Evolutionary conservation across 2,888 invertebrate species (phyloP).

Genomic region (Choreutis nemorana): DNA sequence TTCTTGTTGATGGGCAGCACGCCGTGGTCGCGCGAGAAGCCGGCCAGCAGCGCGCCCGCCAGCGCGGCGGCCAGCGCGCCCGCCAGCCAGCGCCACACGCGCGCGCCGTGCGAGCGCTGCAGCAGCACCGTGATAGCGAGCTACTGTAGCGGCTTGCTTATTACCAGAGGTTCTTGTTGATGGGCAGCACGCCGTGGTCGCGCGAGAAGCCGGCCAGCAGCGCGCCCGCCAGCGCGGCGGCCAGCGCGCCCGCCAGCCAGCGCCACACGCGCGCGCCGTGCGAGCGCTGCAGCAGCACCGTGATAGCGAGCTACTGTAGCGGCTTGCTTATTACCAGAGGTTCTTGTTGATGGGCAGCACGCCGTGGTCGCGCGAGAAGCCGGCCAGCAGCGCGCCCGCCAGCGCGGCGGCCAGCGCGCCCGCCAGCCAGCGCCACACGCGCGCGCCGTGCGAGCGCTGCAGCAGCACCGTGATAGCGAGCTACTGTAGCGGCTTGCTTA

Average conservation of each 20-base stretch:
- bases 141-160: no score
- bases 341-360: slow-evolving; percentile 92
- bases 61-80: slow-evolving; percentile 76
- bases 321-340: no score
- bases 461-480: slow-evolving; percentile 70
- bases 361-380: slow-evolving; percentile 78
- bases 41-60: slow-evolving; percentile 75
- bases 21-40: slow-evolving; percentile 78
- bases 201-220: slow-evolving; percentile 76
- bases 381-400: slow-evolving; percentile 75
- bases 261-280: slow-evolving; percentile 70
- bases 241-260: slow-evolving; percentile 78
- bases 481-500: no score
- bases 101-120: slow-evolving; percentile 53
- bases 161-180: slow-evolving; percentile 96
- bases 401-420: slow-evolving; percentile 76
- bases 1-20: slow-evolving; percentile 92
- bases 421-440: slow-evolving; percentile 77
- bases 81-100: slow-evolving; percentile 77
- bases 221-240: slow-evolving; percentile 74
- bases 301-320: no score
- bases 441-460: slow-evolving; percentile 53
- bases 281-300: slow-evolving; percentile 62
- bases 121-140: slow-evolving; percentile 70
- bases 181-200: slow-evolving; percentile 82